Evolutionary conservation across 2,113 vertebrate species (phyloP).

Genomic region (Triplophysa dalaica): DNA sequence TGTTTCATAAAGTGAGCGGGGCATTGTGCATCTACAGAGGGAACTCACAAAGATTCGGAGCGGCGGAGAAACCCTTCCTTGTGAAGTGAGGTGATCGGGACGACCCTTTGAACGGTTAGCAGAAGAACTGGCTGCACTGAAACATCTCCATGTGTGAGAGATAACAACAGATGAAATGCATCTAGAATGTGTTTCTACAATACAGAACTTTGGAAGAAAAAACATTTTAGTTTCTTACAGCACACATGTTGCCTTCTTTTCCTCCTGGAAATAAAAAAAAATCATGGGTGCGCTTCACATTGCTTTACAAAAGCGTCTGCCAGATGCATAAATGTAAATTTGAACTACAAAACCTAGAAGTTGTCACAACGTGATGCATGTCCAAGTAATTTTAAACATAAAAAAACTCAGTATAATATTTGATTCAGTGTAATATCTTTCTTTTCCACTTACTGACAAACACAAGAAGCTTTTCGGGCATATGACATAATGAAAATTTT

Average conservation of each 20-base stretch:
- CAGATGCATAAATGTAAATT: no score
- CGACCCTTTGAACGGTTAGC: not conserved
- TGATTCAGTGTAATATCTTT: no score
- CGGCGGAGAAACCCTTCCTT: not conserved
- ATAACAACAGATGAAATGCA: not conserved
- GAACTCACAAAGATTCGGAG: not conserved
- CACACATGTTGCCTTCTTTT: not conserved
- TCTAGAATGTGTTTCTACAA: not conserved
- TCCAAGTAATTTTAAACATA: no score
- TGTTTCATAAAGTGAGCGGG: constrained; percentile 27
- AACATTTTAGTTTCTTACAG: not conserved
- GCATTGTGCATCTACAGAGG: not conserved
- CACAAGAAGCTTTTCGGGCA: no score
- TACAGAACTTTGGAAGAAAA: not conserved
- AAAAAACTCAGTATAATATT: no score
- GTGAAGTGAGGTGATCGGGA: not conserved
- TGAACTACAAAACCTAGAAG: no score
- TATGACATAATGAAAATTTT: no score
- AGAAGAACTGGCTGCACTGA: not conserved
- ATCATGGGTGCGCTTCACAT: no score
- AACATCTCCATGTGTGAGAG: not conserved
- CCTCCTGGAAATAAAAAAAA: no score
- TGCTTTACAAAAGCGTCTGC: no score
- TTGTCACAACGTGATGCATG: no score
- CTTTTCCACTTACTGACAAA: no score